Base-by-base conservation (phyloP, 2,888 invertebrate species). In the Oxystoma pomonae region DNA sequence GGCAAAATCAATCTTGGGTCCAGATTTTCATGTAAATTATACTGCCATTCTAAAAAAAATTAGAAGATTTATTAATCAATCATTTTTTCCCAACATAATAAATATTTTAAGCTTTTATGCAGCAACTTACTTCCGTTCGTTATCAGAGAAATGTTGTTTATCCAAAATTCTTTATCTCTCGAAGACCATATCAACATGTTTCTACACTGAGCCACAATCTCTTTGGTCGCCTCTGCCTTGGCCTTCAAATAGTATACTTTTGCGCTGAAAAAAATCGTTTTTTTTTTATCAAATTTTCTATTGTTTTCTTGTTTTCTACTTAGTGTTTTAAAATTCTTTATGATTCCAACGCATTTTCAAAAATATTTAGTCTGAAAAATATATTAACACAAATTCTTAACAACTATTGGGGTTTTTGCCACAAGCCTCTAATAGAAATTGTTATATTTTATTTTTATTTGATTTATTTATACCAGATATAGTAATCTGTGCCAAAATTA, bases 101-200 rank as follows among this genome's bases (percentile, higher is more conserved):
- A n/a, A n/a, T n/a, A n/a, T n/a, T 20, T 12, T 9, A 22, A 56
- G 16, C 18, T 19, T 1, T 17, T 50, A 17, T 9, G 20, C 3
- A 19, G n/a, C n/a, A 19, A 66, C 71, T 67, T 74, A 85, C 87
- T 83, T 77, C 86, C 85, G 65, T 85, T 83, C 22, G 86, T 83
- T 16, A 87, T 83, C 71, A 84, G 84, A 16, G 84, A 78, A 68
- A 89, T 87, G 74, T 85, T 85, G 57, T 82, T 78, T 20, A 90
- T 81, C 62, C 90, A 80, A 80, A 87, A 90, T 74, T 89, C 87
- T 76, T 89, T 90, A 73, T 90, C 90, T 73, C 85, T 85, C 0
- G 88, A 85, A 72, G 88, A 87, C 71, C 87, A 81, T 56, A 84
- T 78, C 69, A 90, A 78, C 87, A 90, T 87, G 61, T 85, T 84